A percentile compares a stretch with the other conserved stretches of the same genome.
These are phyloP conservation scores for Sebastolobus altivelis DNA, from an alignment of 2,797 vertebrate genomes.

Conservation along the genomic window DNA sequence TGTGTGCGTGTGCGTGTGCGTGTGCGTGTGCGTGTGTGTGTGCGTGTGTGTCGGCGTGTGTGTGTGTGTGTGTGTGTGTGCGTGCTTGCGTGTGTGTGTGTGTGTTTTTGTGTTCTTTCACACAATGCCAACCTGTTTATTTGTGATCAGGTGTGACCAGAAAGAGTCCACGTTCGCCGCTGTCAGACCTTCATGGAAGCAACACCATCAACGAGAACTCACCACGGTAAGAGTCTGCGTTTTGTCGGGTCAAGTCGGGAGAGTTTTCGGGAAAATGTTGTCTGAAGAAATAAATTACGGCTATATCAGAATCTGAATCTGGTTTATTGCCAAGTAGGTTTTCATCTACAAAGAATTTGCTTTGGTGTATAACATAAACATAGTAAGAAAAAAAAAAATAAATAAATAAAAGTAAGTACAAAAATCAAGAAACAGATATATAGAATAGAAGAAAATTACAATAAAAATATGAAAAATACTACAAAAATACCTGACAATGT, in stretches of 20 bases:
- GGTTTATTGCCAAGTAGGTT: background rate
- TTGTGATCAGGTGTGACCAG: slow-evolving; percentile 87
- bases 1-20: background rate
- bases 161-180: slow-evolving; percentile 90
- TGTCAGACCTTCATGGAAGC: slow-evolving; percentile 95
- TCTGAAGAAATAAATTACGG: background rate
- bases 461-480: background rate
- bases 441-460: background rate
- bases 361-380: too few relatives aligned
- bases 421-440: background rate
- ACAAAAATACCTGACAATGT: background rate
- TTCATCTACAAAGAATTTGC: too few relatives aligned
- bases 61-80: slow-evolving; percentile 9
- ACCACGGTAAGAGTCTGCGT: slow-evolving; percentile 85
- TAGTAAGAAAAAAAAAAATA: too few relatives aligned
- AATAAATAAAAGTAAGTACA: too few relatives aligned
- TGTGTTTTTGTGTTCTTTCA: slow-evolving; percentile 39
- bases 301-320: background rate
- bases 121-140: slow-evolving; percentile 50
- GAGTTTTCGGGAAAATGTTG: background rate
- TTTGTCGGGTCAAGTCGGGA: background rate
- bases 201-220: slow-evolving; percentile 91
- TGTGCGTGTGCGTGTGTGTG: too few relatives aligned
- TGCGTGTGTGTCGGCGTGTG: too few relatives aligned
- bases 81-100: background rate